A percentile compares a stretch with the other conserved stretches of the same genome.
Conservation (phyloP, 1,140 invertebrate genomes). For the Leguminivora glycinivorella region DNA sequence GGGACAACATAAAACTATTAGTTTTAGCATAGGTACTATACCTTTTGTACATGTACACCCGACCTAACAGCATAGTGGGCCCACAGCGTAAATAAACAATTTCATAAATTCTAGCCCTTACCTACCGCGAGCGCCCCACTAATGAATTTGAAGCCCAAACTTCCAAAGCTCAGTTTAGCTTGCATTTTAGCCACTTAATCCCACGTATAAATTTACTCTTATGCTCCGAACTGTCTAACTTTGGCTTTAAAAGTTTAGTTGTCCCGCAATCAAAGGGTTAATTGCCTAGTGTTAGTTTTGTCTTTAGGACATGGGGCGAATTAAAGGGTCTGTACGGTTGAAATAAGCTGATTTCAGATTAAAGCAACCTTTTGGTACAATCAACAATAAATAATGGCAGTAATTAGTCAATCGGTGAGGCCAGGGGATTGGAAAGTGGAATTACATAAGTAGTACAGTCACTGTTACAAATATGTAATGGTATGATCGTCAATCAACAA, state of each 20-base stretch:
- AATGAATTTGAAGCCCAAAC: conserved; percentile 2
- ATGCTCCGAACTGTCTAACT: conserved; percentile 5
- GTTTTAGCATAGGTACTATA: no score
- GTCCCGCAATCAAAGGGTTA: background rate
- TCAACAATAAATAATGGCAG: no score
- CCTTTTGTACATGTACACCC: no score
- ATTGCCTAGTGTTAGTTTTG: conserved; percentile 5
- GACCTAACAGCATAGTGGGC: no score
- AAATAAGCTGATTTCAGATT: no score
- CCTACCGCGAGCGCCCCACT: background rate
- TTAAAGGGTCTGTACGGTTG: background rate
- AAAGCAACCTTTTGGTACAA: no score
- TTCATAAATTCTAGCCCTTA: background rate
- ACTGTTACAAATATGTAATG: no score
- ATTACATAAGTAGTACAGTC: no score
- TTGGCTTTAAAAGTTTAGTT: conserved; percentile 14
- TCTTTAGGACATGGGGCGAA: background rate
- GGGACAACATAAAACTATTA: no score
- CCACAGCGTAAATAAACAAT: background rate
- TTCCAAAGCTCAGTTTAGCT: conserved; percentile 9
- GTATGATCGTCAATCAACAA: no score
- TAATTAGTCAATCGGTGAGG: no score
- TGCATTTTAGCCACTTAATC: conserved; percentile 10
- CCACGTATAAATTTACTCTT: conserved; percentile 7
- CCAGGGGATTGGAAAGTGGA: no score